Evolutionary conservation across 2,113 vertebrate genomes (phyloP).

Genomic region (Cairina moschata): DNA sequence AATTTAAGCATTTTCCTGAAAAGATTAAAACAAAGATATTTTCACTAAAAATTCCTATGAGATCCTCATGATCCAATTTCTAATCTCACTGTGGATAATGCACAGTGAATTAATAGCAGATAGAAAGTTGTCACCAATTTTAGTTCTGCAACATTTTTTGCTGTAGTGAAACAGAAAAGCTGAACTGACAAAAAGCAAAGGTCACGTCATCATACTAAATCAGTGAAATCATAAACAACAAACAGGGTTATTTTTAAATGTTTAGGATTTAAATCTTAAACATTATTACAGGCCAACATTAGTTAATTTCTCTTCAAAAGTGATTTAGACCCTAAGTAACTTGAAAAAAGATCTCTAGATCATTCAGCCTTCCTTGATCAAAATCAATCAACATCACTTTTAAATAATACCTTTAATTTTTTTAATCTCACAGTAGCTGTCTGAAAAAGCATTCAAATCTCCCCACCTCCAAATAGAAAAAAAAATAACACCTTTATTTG

Average conservation of each 20-base stretch:
- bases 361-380: neutral
- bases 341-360: neutral
- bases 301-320: neutral
- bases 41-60: neutral
- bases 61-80: neutral
- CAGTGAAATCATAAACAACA: slow-evolving; percentile 1
- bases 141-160: neutral
- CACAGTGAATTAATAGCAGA: neutral
- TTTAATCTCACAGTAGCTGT: neutral
- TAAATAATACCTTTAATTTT: neutral
- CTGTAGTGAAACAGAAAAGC: neutral
- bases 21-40: neutral
- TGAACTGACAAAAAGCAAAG: neutral
- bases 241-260: neutral
- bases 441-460: neutral
- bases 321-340: neutral
- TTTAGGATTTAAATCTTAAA: neutral
- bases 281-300: neutral
- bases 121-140: neutral
- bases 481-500: neutral
- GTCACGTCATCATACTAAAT: neutral
- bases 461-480: neutral
- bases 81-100: neutral
- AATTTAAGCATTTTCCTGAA: neutral
- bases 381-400: neutral